Percentiles rank a stretch among this genome's conserved stretches.
Evolutionary conservation across 2,888 invertebrate species (phyloP).

Genomic region (Leptothorax acervorum): DNA sequence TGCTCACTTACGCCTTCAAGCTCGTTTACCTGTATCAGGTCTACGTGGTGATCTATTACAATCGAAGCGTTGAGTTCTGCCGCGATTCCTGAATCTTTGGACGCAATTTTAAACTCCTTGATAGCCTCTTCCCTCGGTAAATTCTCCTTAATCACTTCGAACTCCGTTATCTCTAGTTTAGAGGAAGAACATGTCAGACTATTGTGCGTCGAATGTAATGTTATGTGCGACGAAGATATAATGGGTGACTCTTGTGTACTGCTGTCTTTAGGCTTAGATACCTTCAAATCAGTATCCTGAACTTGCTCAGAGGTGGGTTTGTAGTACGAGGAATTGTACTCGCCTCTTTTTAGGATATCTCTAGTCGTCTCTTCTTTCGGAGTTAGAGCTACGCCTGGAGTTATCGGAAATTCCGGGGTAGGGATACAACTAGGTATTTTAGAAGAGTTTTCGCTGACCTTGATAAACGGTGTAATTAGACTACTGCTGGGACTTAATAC

Average conservation of each 20-base stretch:
- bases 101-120: constrained; percentile 79
- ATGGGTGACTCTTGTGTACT: constrained; percentile 25
- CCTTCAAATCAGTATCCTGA: constrained; percentile 10
- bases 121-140: constrained; percentile 79
- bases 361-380: constrained; percentile 75
- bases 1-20: not conserved
- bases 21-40: not conserved
- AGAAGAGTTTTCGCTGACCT: constrained; percentile 74
- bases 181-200: constrained; percentile 30
- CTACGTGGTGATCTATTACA: not conserved
- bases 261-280: constrained; percentile 14
- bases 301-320: constrained; percentile 73
- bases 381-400: constrained; percentile 81
- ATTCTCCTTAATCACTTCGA: constrained; percentile 83
- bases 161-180: constrained; percentile 80
- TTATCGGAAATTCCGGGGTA: constrained; percentile 83
- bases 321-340: constrained; percentile 78
- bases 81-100: constrained; percentile 60
- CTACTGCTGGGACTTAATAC: constrained; percentile 79
- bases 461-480: constrained; percentile 74
- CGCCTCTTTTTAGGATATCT: constrained; percentile 71
- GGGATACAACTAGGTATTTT: constrained; percentile 78
- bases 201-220: constrained; percentile 2
- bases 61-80: constrained; percentile 15
- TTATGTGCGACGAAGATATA: constrained; percentile 31